These are phyloP conservation scores for Oedothorax gibbosus DNA, from an alignment of 1,140 invertebrate genomes.

Conservation along the genomic window DNA sequence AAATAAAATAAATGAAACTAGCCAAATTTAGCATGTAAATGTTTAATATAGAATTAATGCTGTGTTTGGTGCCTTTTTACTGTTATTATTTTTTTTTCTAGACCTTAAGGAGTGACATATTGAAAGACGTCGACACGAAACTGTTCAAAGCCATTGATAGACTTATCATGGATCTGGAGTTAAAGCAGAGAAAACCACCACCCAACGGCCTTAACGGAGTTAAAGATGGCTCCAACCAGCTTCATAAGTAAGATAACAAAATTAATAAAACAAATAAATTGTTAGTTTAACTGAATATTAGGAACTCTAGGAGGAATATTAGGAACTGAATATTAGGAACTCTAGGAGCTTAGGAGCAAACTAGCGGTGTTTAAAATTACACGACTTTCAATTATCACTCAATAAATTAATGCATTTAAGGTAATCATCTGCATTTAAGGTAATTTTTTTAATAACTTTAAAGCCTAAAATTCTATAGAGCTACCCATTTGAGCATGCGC, in stretches of 20 bases:
- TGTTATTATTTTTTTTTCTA: slow-evolving; percentile 16
- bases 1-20: too few relatives aligned
- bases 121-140: slow-evolving; percentile 48
- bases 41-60: not conserved
- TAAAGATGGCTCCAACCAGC: not conserved
- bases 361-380: too few relatives aligned
- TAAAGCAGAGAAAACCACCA: slow-evolving; percentile 37
- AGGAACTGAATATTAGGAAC: too few relatives aligned
- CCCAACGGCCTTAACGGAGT: slow-evolving; percentile 5
- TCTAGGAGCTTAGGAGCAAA: too few relatives aligned
- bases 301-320: not conserved
- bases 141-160: slow-evolving; percentile 51
- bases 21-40: not conserved
- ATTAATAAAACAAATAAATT: not conserved
- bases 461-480: too few relatives aligned
- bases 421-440: too few relatives aligned
- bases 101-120: slow-evolving; percentile 47
- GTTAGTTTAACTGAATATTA: not conserved
- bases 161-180: slow-evolving; percentile 50
- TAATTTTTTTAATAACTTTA: too few relatives aligned
- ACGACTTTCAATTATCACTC: too few relatives aligned
- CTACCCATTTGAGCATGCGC: too few relatives aligned
- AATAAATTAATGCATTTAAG: too few relatives aligned
- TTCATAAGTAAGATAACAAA: slow-evolving; percentile 8
- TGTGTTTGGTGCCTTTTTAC: not conserved